phyloP scores from a whole-genome alignment of 2,113 vertebrate species.

The Microcebus ravelobensis region DNA sequence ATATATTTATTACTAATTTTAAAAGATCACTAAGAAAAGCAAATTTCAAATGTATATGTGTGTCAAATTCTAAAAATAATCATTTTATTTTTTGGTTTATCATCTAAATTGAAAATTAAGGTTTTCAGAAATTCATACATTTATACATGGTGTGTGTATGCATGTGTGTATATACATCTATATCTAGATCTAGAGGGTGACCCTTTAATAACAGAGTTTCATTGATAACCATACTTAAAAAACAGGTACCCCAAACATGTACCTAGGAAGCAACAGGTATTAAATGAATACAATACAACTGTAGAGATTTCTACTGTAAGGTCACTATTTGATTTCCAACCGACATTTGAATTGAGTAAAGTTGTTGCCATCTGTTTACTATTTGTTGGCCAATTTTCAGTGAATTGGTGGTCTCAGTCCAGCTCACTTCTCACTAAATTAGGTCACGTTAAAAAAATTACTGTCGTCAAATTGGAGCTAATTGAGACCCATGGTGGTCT shows the following conservation, averaged over 20 bases:
- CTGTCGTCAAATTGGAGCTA: slow-evolving; percentile 44
- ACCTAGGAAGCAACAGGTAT: neutral
- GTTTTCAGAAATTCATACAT: neutral
- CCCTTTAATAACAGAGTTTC: neutral
- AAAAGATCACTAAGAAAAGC: neutral
- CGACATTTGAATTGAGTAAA: slow-evolving; percentile 57
- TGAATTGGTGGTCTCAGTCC: neutral
- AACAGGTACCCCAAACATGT: neutral
- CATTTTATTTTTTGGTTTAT: neutral
- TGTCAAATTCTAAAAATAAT: neutral
- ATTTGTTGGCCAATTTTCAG: slow-evolving; percentile 31
- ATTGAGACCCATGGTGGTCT: neutral
- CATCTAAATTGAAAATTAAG: neutral
- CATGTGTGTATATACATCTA: no score
- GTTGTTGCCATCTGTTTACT: slow-evolving; percentile 59
- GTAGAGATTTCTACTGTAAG: neutral
- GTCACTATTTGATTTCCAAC: slow-evolving; percentile 67
- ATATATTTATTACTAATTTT: neutral
- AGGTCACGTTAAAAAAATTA: neutral
- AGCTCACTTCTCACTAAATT: neutral
- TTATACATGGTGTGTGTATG: neutral
- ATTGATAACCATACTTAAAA: neutral
- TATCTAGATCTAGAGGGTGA: neutral
- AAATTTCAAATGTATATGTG: neutral
- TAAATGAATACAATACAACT: neutral